Evolutionary conservation across 2,888 invertebrate species (phyloP), one percentile per base, ranked within the genome.

Genomic region (Heliconius hortense): DNA sequence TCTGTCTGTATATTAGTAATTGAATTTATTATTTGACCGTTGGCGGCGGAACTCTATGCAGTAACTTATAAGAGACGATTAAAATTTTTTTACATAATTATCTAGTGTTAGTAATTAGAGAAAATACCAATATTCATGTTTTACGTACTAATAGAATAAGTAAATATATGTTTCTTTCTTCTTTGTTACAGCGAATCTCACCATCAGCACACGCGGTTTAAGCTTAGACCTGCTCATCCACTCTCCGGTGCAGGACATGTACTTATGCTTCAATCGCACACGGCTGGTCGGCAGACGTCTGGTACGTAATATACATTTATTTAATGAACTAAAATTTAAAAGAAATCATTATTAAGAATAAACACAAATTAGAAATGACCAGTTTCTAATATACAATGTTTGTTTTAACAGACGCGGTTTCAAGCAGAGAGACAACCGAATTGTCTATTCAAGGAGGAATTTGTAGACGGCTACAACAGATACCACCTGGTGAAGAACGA

Each of bases 221-320:
- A 91, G 87, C 84, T 91, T 95, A 87, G 95, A 95, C 84, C 90
- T 96, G 85, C 95, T 95, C 87, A 95, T 96, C 90, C 95, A 94
- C 93, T 96, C 96, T 86, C 96, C 96, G 89, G 95, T 96, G 88
- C 95, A 95, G 85, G 95, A 95, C 88, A 95, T 96, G 94, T 96
- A 95, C 93, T 95, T 96, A 86, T 96, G 96, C 94, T 96, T 96
- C 95, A 96, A 96, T 90, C 95, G 95, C 83, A 96, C 96, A 93
- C 95, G 95, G 90, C 95, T 96, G 86, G 95, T 96, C 83, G 96
- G 96, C 94, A 95, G 96, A 95, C 96, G 96, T 90, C 94, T 94
- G 90, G 94, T 94, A 78, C 92, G 92, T 67, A 82, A 43, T 18
- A 7, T 59, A 59, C 28, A 64, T 48, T 53, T 24, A n/a, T 59